Evolutionary conservation across 2,888 invertebrate genomes (phyloP), one percentile per base, ranked within the genome.

Genomic region (Onthophagus sagittarius): DNA sequence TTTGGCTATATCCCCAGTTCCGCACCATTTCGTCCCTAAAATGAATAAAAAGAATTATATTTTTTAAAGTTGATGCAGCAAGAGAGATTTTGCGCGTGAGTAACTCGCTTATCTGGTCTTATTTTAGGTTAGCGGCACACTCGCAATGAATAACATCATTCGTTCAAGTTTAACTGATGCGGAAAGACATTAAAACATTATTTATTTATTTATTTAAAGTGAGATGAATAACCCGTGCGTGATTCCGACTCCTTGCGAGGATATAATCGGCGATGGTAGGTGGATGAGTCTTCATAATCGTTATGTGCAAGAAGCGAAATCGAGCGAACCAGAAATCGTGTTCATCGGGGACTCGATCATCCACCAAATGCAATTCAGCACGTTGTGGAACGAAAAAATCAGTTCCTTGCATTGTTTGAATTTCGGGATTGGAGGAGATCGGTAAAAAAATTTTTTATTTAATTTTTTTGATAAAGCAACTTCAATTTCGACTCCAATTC

Each of bases 21-120:
- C 97, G 82, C 97, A 97, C 95, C 95, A 96, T 84, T 95, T 95
- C 62, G 95, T 96, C 76, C 95, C 95, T 95, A 83, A 0, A 84
- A 84, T 7, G n/a, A n/a, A 71, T 71, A 74, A 67, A 75, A 74
- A 62, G 71, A 71, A 15, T 15, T 62, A 63, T 32, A 15, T 13
- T 15, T n/a, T n/a, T 32, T 11, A 69, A 65, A 65, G 15, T 15
- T 39, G 15, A 15, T 13, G 33, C 63, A 63, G 64, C 5, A 23
- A 23, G 23, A 23, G 23, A 23, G 23, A 3, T 53, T 53, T 9
- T 53, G 39, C 39, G 39, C 39, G 39, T 53, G 39, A 9, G 39
- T 31, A 23, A 6, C 67, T 23, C 5, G n/a, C n/a, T 31, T n/a
- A 67, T 67, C 67, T 31, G 67, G 7, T n/a, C n/a, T 31, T 31